These are phyloP conservation scores for Pseudomyrmex pallidus DNA, from an alignment of 1,140 invertebrate species.

Conservation along the genomic window DNA sequence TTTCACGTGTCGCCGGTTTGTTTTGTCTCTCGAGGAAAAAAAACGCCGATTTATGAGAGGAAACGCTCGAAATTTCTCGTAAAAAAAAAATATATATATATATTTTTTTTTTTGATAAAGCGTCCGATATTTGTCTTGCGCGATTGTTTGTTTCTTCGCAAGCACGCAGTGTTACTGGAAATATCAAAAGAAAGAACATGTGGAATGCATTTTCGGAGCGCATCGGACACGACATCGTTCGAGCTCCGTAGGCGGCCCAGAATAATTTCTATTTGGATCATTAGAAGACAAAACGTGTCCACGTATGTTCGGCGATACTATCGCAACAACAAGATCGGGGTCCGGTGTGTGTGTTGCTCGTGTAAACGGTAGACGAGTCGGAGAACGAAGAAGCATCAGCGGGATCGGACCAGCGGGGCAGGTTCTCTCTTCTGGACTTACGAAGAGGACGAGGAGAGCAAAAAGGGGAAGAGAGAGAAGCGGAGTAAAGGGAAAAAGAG, in stretches of 20 bases:
- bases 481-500: not conserved
- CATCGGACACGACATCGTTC: slow-evolving; percentile 27
- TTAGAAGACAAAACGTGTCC: slow-evolving; percentile 80
- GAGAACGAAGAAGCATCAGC: slow-evolving; percentile 53
- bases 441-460: slow-evolving; percentile 9
- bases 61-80: slow-evolving; percentile 49
- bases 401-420: slow-evolving; percentile 72
- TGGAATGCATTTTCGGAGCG: not conserved
- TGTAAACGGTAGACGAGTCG: slow-evolving; percentile 76
- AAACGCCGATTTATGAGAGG: slow-evolving; percentile 51
- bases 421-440: slow-evolving; percentile 70
- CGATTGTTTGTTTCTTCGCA: slow-evolving; percentile 4
- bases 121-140: slow-evolving; percentile 57
- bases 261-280: slow-evolving; percentile 80
- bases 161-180: not conserved
- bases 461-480: not conserved
- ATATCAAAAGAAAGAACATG: not conserved
- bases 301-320: slow-evolving; percentile 73
- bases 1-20: slow-evolving; percentile 52
- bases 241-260: slow-evolving; percentile 62
- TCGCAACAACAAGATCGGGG: slow-evolving; percentile 69
- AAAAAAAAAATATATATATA: slow-evolving; percentile 7
- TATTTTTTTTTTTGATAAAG: slow-evolving; percentile 64
- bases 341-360: slow-evolving; percentile 62
- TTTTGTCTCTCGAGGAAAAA: slow-evolving; percentile 63